Evolutionary conservation across 37 sponge, comb jelly and placozoan genomes (phyloP).

Genomic region (Haliclona indistincta): DNA sequence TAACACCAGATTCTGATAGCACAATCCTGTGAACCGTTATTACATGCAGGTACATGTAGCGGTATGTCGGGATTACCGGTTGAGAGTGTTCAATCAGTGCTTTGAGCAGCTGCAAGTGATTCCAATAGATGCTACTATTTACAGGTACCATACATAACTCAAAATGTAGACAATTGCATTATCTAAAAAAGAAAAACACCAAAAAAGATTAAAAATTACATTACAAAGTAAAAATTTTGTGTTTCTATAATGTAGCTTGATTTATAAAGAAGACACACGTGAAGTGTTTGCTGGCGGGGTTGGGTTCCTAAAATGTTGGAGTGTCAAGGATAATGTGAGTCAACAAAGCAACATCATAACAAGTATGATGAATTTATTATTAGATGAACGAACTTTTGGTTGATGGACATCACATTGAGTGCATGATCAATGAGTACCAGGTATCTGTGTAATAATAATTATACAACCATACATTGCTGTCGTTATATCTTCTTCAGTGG

Average conservation of each 20-base stretch:
- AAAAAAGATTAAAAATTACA: too few species aligned
- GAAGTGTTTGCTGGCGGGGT: constrained; percentile 56
- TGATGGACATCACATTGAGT: not conserved
- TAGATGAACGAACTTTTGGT: constrained; percentile 32
- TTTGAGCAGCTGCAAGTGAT: constrained; percentile 45
- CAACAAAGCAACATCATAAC: not conserved
- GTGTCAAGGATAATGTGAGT: constrained; percentile 25
- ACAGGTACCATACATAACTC: constrained; percentile 17
- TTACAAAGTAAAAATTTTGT: not conserved
- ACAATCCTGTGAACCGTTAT: not conserved
- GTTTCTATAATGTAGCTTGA: constrained; percentile 20
- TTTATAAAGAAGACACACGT: constrained; percentile 25
- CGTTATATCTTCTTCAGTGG: constrained; percentile 8
- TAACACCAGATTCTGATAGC: not conserved
- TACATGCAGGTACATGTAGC: constrained; percentile 61
- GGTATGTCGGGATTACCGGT: constrained; percentile 48
- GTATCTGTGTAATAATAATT: not conserved
- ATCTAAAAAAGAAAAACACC: too few species aligned
- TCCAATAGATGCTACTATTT: constrained; percentile 12
- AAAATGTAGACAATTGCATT: not conserved
- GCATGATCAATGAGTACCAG: constrained; percentile 19
- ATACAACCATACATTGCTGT: not conserved
- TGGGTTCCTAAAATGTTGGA: constrained; percentile 35
- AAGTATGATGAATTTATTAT: not conserved
- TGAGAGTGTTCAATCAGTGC: constrained; percentile 45